These are phyloP conservation scores for Sterrhoptilus dennistouni DNA, from an alignment of 2,113 vertebrate genomes.

Conservation along the genomic window DNA sequence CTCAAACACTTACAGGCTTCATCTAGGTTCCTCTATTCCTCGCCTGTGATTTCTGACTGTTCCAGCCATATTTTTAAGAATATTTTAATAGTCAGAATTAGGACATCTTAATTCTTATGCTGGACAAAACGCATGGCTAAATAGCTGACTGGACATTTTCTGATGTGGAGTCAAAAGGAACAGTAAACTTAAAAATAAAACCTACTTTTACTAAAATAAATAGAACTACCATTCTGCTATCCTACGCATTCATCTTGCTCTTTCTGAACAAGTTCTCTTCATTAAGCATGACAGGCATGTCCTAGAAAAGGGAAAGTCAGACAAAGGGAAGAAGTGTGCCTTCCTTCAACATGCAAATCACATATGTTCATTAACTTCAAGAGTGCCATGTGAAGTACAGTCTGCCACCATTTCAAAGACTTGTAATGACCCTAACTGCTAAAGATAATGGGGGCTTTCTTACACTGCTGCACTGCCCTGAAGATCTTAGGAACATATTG, in stretches of 20 bases:
- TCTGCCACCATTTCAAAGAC: constrained; percentile 56
- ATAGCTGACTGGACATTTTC: not conserved
- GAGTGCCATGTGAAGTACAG: constrained; percentile 61
- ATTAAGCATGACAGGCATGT: constrained; percentile 62
- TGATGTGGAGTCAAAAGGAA: not conserved
- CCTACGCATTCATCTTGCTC: not conserved
- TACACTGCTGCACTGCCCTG: not conserved
- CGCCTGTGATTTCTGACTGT: not conserved
- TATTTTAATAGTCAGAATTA: not conserved
- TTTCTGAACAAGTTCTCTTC: constrained; percentile 25
- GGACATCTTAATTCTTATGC: not conserved
- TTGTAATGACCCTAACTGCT: constrained; percentile 55
- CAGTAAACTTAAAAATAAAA: not conserved
- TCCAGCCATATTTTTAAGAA: not conserved
- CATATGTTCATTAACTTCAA: constrained; percentile 72
- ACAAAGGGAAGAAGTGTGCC: constrained; percentile 71
- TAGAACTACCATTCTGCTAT: not conserved
- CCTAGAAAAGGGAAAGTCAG: constrained; percentile 51
- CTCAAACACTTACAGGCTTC: not conserved
- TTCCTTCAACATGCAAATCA: constrained; percentile 68
- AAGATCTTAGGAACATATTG: not conserved
- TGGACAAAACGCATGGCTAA: not conserved
- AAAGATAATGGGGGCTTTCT: constrained; percentile 25
- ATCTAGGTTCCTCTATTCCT: not conserved
- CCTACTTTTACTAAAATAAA: not conserved